Evolutionary conservation across 2,888 invertebrate genomes (phyloP).

Genomic region (Parnassius apollo): DNA sequence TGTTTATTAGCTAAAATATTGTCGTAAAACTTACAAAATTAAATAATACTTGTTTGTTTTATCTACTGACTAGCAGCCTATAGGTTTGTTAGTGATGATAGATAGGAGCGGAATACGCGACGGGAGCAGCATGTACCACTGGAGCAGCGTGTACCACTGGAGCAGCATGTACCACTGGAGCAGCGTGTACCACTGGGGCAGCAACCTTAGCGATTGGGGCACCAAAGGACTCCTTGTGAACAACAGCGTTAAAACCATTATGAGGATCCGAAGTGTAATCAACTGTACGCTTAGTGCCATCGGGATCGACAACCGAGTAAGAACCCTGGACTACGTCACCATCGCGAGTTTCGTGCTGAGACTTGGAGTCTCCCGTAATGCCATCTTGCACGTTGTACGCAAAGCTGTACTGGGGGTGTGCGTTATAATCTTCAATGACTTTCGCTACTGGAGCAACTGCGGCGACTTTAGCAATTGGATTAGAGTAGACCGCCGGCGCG

Average conservation of each 20-base stretch:
- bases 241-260: conserved; percentile 70
- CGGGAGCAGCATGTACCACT: conserved; percentile 46
- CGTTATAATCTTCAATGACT: conserved; percentile 54
- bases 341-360: conserved; percentile 60
- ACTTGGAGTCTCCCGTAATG: conserved; percentile 65
- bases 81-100: conserved; percentile 30
- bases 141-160: conserved; percentile 39
- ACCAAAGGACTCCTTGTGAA: conserved; percentile 59
- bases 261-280: conserved; percentile 67
- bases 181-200: conserved; percentile 39
- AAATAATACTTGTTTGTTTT: conserved; percentile 29
- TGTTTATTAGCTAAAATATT: conserved; percentile 17
- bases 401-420: conserved; percentile 75
- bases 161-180: conserved; percentile 38
- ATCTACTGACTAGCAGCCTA: conserved; percentile 34
- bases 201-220: conserved; percentile 43
- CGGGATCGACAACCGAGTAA: conserved; percentile 65
- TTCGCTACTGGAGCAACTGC: conserved; percentile 47
- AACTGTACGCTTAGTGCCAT: conserved; percentile 65
- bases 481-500: conserved; percentile 38
- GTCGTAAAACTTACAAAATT: conserved; percentile 11
- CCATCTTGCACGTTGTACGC: conserved; percentile 65
- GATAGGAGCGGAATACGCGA: conserved; percentile 36
- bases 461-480: conserved; percentile 32
- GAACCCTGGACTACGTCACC: conserved; percentile 69